A percentile compares a stretch with the other conserved stretches of the same genome.
These are phyloP conservation scores for Macropodus opercularis DNA, from an alignment of 2,797 vertebrate genomes.

Conservation along the genomic window DNA sequence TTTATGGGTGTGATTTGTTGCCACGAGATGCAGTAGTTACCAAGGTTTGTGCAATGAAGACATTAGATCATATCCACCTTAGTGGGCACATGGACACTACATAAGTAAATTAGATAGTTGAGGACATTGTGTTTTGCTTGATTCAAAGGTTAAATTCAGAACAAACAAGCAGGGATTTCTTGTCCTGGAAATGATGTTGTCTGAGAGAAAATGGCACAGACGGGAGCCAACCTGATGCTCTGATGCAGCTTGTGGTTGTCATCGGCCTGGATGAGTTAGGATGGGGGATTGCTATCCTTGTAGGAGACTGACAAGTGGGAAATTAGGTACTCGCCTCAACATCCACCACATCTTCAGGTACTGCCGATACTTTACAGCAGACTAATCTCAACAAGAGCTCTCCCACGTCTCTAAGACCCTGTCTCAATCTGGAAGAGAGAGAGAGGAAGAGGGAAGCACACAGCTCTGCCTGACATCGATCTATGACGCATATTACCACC, in stretches of 20 bases:
- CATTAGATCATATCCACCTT: slow-evolving; percentile 46
- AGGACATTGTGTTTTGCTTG: slow-evolving; percentile 7
- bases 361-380: slow-evolving; percentile 47
- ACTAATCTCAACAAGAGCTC: slow-evolving; percentile 64
- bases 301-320: slow-evolving; percentile 57
- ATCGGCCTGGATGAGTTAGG: slow-evolving; percentile 28
- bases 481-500: slow-evolving; percentile 74
- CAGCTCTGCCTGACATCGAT: slow-evolving; percentile 75
- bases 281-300: slow-evolving; percentile 38
- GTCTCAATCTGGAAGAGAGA: slow-evolving; percentile 23
- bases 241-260: slow-evolving; percentile 7
- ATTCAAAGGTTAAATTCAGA: slow-evolving; percentile 15
- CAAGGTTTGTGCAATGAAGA: slow-evolving; percentile 56
- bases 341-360: slow-evolving; percentile 40
- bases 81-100: slow-evolving; percentile 32
- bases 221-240: slow-evolving; percentile 11
- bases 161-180: neutral
- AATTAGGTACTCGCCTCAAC: slow-evolving; percentile 49
- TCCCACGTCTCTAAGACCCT: slow-evolving; percentile 55
- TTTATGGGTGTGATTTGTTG: slow-evolving; percentile 80
- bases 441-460: slow-evolving; percentile 25
- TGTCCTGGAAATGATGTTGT: neutral
- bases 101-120: slow-evolving; percentile 46
- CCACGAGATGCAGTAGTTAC: slow-evolving; percentile 62
- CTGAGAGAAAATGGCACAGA: neutral